phyloP scores from a whole-genome alignment of 2,113 vertebrate genomes.

The Stigmatopora argus region DNA sequence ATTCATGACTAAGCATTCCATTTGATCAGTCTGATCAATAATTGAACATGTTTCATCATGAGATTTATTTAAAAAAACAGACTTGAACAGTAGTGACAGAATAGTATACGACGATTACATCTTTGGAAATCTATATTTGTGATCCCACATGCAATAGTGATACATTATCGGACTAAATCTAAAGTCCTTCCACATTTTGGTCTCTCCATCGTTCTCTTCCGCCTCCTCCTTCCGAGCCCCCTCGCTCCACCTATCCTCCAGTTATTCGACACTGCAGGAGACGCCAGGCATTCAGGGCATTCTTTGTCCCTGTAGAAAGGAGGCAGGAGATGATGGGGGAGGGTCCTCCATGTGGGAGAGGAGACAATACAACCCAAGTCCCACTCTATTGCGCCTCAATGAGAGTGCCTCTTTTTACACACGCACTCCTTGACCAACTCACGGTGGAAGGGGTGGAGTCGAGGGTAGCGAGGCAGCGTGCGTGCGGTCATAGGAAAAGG shows the following conservation, averaged over 20 bases:
- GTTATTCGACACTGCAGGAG: constrained; percentile 64
- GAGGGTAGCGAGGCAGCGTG: constrained; percentile 33
- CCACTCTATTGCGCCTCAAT: constrained; percentile 58
- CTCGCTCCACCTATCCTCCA: constrained; percentile 46
- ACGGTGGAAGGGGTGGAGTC: constrained; percentile 46
- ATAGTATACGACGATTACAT: not conserved
- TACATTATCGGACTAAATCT: not conserved
- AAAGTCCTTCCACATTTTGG: constrained; percentile 3
- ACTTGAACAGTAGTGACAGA: not conserved
- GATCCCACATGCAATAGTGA: not conserved
- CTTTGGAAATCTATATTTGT: not conserved
- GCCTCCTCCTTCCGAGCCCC: constrained; percentile 20
- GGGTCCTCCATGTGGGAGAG: constrained; percentile 19
- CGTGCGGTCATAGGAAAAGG: constrained; percentile 28
- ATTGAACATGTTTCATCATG: not conserved
- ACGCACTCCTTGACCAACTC: constrained; percentile 29
- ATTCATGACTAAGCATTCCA: too few relatives aligned
- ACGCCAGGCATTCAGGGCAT: constrained; percentile 62
- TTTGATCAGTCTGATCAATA: too few relatives aligned
- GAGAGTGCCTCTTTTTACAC: constrained; percentile 22
- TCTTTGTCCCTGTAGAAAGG: constrained; percentile 58
- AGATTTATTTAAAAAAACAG: not conserved
- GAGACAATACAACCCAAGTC: constrained; percentile 55
- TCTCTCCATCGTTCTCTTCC: constrained; percentile 17
- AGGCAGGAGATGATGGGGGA: constrained; percentile 28